Percentiles rank a stretch among this genome's conserved stretches.
Conservation (phyloP, 1,140 invertebrate species). For the Lasioglossum albipes region DNA sequence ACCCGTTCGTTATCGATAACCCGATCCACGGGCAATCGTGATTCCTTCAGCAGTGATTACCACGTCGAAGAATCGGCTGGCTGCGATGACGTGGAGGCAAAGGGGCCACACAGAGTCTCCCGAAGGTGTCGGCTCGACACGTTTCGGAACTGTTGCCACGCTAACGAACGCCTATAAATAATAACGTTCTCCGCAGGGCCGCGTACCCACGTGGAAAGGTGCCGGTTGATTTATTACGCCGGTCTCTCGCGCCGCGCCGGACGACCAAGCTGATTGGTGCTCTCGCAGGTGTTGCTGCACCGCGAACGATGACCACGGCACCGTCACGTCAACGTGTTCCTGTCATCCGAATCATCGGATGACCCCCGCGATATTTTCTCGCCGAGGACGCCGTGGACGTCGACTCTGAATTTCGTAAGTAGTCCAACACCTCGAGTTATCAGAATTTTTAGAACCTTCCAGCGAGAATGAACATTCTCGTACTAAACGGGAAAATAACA, state of each 20-base stretch:
- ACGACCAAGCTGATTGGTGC: slow-evolving; percentile 69
- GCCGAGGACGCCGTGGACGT: too few relatives aligned
- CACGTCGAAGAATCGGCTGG: slow-evolving; percentile 1
- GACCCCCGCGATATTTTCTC: background rate
- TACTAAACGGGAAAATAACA: too few relatives aligned
- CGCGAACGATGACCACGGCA: slow-evolving; percentile 25
- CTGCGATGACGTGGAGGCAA: slow-evolving; percentile 56
- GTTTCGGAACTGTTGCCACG: slow-evolving; percentile 65
- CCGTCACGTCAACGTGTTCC: slow-evolving; percentile 53
- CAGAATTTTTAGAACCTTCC: too few relatives aligned
- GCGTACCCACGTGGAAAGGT: slow-evolving; percentile 62
- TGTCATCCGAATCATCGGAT: slow-evolving; percentile 58
- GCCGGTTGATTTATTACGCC: slow-evolving; percentile 70
- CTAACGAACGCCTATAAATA: slow-evolving; percentile 74
- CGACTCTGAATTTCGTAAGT: too few relatives aligned
- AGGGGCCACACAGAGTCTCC: slow-evolving; percentile 55
- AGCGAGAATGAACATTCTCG: too few relatives aligned
- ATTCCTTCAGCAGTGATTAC: slow-evolving; percentile 44
- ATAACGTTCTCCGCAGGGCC: slow-evolving; percentile 45
- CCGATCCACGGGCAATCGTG: slow-evolving; percentile 35
- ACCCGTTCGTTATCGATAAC: slow-evolving; percentile 40
- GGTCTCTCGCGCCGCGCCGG: slow-evolving; percentile 8
- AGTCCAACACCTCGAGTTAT: too few relatives aligned
- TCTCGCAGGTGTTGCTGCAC: slow-evolving; percentile 67
- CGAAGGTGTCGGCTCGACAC: slow-evolving; percentile 58